These are phyloP conservation scores for Ardeotis arabs DNA, from an alignment of 2,113 vertebrate species.

Conservation along the genomic window DNA sequence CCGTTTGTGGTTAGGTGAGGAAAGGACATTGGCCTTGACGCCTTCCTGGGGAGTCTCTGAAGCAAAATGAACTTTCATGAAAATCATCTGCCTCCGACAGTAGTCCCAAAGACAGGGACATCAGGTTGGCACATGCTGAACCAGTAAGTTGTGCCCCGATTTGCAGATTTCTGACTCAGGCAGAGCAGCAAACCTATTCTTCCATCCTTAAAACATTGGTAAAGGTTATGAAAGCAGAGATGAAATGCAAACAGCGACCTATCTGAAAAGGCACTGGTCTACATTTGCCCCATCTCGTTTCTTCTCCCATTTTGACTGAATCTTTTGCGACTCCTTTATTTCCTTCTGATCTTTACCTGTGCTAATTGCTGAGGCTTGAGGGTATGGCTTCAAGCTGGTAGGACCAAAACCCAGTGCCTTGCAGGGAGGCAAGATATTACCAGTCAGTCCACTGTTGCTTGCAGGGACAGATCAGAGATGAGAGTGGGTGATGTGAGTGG, in stretches of 20 bases:
- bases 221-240: not conserved
- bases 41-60: not conserved
- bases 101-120: not conserved
- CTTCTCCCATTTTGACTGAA: not conserved
- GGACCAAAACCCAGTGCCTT: not conserved
- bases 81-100: not conserved
- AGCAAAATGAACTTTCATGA: not conserved
- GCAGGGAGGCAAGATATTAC: not conserved
- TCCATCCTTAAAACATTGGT: not conserved
- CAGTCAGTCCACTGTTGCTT: not conserved
- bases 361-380: not conserved
- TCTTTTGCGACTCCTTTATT: not conserved
- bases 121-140: not conserved
- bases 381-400: not conserved
- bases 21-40: not conserved
- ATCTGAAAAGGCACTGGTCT: not conserved
- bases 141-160: not conserved
- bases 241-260: not conserved
- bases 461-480: not conserved
- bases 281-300: not conserved
- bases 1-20: not conserved
- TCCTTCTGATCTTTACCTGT: not conserved
- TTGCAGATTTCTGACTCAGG: not conserved
- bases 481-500: not conserved
- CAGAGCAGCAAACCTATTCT: not conserved